Base-by-base conservation (phyloP, 2,888 invertebrate genomes). In the Drosophila austrosaltans region DNA sequence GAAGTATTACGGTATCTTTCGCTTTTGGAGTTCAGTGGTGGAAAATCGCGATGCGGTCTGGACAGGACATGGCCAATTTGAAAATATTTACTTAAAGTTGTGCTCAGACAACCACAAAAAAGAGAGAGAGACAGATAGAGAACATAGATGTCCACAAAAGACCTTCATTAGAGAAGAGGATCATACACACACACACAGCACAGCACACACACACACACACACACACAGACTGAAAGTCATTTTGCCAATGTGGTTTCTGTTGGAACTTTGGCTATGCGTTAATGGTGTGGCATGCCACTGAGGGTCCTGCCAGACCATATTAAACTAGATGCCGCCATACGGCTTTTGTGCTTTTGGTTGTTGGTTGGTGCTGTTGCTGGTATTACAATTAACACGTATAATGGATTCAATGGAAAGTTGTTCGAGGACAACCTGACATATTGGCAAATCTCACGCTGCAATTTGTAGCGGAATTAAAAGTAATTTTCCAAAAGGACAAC, bases 61-160 rank as follows among this genome's bases (percentile, higher is more conserved):
- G 60, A 48, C 78, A 88, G 83, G 88, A 89, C 89, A 89, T 82
- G 85, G 89, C 84, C 85, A 86, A 86, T 86, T 89, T 81, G 61
- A 89, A 89, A 86, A 89, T 86, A 89, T 89, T 86, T 86, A 83
- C 85, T 89, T 83, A 76, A 87, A 83, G 72, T 89, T 89, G 76
- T 76, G 64, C 63, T 48, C 64, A 65, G 62, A 39, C 58, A 64
- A 56, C 63, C 63, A 16, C 54, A 42, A 22, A 12, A 20, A 3
- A 6, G 5, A 5, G 30, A 28, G 53, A 22, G 22, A 53, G 20
- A 53, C 32, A 60, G 63, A 57, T 20, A 40, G 28, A 8, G 6
- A 2, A n/a, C 36, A 36, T 36, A 57, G 57, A 32, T 57, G 57
- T 48, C 25, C 57, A 67, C 58, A 66, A 63, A 64, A 64, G 58